A percentile compares a stretch with the other conserved stretches of the same genome.
Conservation (phyloP, 2,113 vertebrate species). For the Hydropotes inermis region DNA sequence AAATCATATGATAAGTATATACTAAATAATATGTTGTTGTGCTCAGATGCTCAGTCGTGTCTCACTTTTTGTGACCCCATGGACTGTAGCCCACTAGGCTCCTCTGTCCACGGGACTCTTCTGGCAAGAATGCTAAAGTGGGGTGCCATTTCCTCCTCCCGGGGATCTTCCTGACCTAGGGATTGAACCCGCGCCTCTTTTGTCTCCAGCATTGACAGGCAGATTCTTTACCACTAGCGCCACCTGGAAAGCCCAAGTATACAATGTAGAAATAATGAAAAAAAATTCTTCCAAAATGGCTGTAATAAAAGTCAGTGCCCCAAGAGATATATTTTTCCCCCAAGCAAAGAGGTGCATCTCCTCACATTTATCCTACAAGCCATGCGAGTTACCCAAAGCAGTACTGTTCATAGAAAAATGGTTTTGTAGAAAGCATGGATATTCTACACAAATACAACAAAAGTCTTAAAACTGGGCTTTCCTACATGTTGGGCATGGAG, state of each 20-base stretch:
- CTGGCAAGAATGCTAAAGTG: neutral
- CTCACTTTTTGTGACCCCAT: neutral
- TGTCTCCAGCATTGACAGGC: neutral
- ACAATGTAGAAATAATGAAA: neutral
- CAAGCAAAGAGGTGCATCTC: rapidly evolving
- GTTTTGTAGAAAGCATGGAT: neutral
- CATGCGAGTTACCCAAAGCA: neutral
- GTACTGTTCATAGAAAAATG: neutral
- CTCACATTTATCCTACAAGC: neutral
- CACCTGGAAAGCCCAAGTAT: neutral
- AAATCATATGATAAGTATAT: neutral
- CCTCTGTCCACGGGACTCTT: neutral
- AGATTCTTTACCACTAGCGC: neutral
- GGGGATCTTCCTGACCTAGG: neutral
- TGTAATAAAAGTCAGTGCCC: neutral
- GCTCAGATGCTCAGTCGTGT: neutral
- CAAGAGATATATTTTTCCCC: neutral
- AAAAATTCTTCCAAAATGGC: neutral
- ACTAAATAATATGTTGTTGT: neutral
- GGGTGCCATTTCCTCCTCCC: neutral
- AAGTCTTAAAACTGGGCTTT: neutral
- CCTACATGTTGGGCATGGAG: neutral
- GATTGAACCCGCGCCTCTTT: neutral
- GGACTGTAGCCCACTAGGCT: neutral
- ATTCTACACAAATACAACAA: neutral